These are phyloP conservation scores for Urocynchramus pylzowi DNA, from an alignment of 2,113 vertebrate genomes.

Conservation along the genomic window DNA sequence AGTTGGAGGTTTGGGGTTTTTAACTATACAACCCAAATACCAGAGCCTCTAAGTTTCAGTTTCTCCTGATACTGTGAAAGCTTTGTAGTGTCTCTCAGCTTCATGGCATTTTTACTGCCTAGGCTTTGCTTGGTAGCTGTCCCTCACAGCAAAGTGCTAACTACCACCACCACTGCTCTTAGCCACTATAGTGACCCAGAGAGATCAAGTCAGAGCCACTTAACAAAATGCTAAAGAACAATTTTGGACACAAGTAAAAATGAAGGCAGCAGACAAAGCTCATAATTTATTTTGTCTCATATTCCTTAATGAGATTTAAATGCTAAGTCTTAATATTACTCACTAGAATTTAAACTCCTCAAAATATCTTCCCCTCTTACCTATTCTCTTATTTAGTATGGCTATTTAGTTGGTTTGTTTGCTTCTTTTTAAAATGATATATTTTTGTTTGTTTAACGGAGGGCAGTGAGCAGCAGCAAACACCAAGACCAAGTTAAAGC, in stretches of 20 bases:
- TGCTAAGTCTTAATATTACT: background rate
- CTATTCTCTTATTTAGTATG: background rate
- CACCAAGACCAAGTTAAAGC: background rate
- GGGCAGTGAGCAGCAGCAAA: background rate
- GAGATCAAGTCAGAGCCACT: background rate
- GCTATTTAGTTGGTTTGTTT: background rate
- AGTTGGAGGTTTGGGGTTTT: rapidly evolving
- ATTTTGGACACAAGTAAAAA: background rate
- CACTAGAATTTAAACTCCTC: background rate
- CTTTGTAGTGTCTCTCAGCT: background rate
- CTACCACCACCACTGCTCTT: background rate
- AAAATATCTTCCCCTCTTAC: background rate
- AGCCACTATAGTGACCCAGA: background rate
- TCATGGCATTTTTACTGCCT: background rate
- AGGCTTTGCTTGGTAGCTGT: background rate
- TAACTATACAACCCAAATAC: background rate
- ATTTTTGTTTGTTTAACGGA: background rate
- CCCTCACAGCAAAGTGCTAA: background rate
- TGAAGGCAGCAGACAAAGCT: background rate
- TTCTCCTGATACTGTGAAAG: background rate
- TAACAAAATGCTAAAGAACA: background rate
- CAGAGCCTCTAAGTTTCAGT: background rate
- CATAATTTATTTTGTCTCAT: background rate
- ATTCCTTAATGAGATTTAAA: background rate
- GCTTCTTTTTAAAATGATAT: background rate